Evolutionary conservation across 1,140 invertebrate species (phyloP), one percentile per base, ranked within the genome.

Genomic region (Drosophila mojavensis): DNA sequence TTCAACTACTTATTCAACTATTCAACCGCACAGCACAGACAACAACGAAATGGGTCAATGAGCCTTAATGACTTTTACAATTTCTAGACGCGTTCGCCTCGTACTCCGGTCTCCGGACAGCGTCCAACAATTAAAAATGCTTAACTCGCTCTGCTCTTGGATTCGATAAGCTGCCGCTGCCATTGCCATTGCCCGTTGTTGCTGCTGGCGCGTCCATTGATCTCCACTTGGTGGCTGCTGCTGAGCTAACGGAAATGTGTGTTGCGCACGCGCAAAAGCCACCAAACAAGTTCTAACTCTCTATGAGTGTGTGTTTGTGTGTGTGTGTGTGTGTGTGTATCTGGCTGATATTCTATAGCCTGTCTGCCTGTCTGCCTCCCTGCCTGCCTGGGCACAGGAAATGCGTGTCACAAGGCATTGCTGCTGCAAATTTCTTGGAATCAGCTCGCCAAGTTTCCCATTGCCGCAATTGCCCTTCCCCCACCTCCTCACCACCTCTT

Each of bases 51-150:
- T 85, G 78, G 81, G 81, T 85, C 81, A 85, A 85, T 85, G 78
- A 81, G 78, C 78, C 69, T 76, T 72, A 61, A 81, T 81, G 81
- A 81, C 81, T 85, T 79, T 73, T 63, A 78, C 58, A 67, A 86
- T 64, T 76, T 68, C 43, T 58, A 47, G 58, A 62, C 55, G 64
- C 41, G 41, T 36, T 45, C 43, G 17, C 13, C 17, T 17, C 24
- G 5, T 15, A 47, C 41, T 24, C 11, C 11, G 11, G 13, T 41
- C 41, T 24, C 11, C 11, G 11, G 13, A 26, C 30, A 59, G 45
- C 62, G 53, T 20, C 36, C 17, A 65, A 67, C 74, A 81, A 77
- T 80, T 81, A 77, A 77, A 69, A 75, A 73, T 73, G 28, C 70
- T 71, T 28, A 68, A 30, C 64, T 73, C 50, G 43, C 41, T 30